These are phyloP conservation scores for Aphis gossypii DNA, from an alignment of 1,140 invertebrate species.

Conservation along the genomic window DNA sequence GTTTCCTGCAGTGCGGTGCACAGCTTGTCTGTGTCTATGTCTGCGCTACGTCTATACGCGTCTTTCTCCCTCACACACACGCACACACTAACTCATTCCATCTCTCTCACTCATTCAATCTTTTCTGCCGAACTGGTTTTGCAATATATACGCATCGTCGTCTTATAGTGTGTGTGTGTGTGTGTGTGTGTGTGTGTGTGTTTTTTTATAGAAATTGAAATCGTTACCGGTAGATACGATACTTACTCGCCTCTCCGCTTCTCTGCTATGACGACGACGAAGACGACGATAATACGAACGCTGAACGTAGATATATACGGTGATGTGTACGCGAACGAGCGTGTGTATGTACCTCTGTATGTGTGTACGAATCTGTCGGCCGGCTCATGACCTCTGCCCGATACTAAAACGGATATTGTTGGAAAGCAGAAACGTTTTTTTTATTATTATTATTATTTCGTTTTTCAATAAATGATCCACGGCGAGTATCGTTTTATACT, in stretches of 20 bases:
- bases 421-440: constrained; percentile 30
- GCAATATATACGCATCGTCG: neutral
- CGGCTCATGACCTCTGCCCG: constrained; percentile 41
- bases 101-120: neutral
- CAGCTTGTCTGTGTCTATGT: neutral
- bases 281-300: neutral
- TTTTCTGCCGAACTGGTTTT: constrained; percentile 35
- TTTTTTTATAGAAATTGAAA: constrained; percentile 51
- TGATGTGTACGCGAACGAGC: neutral
- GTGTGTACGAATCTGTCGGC: neutral
- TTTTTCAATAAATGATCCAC: neutral
- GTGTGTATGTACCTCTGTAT: neutral
- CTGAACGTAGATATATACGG: neutral
- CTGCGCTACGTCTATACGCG: neutral
- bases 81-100: neutral
- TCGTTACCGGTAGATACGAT: constrained; percentile 20
- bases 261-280: neutral
- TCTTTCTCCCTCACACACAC: neutral
- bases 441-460: neutral
- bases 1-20: neutral
- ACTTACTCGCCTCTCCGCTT: neutral
- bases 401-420: constrained; percentile 43
- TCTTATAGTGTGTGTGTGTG: neutral
- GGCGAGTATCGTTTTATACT: neutral
- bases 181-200: neutral